These are phyloP conservation scores for Sebastes kiyomatsui DNA, from an alignment of 2,797 vertebrate species.

Conservation along the genomic window DNA sequence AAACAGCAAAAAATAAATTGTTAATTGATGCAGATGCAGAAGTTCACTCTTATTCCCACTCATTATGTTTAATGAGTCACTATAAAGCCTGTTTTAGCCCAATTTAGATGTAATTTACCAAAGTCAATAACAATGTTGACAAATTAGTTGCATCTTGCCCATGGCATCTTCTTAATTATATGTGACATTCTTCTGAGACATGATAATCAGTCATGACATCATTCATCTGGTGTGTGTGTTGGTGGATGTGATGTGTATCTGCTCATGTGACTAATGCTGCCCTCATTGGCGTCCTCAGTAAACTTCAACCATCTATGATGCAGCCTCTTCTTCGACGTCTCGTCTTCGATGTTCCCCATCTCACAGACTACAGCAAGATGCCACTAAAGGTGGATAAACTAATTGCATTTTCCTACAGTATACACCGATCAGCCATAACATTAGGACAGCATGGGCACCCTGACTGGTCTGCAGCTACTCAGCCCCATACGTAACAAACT, in stretches of 20 bases:
- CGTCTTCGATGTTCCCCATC: conserved; percentile 89
- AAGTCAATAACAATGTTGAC: conserved; percentile 38
- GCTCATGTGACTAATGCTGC: conserved; percentile 24
- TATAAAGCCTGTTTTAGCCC: conserved; percentile 7
- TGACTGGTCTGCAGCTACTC: no score
- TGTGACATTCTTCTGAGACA: conserved; percentile 14
- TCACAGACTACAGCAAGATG: conserved; percentile 90
- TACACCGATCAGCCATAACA: no score
- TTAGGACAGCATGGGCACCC: no score
- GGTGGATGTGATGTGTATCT: not conserved
- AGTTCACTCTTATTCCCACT: not conserved
- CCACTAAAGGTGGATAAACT: conserved; percentile 87
- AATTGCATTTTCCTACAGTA: not conserved
- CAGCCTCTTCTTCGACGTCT: conserved; percentile 91
- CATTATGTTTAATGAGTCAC: conserved; percentile 38
- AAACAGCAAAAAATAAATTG: not conserved
- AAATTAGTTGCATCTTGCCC: conserved; percentile 33
- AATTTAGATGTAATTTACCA: conserved; percentile 30
- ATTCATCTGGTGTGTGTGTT: not conserved
- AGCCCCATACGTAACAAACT: no score
- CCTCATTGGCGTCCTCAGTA: conserved; percentile 74
- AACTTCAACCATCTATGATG: conserved; percentile 91
- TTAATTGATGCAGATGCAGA: not conserved
- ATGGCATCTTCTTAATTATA: conserved; percentile 31
- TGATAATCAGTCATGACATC: conserved; percentile 15